Evolutionary conservation across 1,140 invertebrate genomes (phyloP).

Genomic region (Thalassaphorura encarpata): DNA sequence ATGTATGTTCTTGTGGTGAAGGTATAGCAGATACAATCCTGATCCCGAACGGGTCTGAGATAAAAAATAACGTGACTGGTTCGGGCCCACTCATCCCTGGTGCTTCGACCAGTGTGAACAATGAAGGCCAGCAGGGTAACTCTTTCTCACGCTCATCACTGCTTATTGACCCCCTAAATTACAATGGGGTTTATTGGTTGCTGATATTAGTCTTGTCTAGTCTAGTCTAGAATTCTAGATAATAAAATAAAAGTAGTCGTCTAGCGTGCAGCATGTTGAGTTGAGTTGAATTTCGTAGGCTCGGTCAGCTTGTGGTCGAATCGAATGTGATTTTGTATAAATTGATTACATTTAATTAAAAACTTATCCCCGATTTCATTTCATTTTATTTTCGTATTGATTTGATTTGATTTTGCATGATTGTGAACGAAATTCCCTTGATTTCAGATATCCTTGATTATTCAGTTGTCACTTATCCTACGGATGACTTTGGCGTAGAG

Average conservation of each 20-base stretch:
- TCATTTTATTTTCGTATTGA: constrained; percentile 16
- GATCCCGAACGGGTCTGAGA: constrained; percentile 1
- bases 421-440: constrained; percentile 7
- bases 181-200: no score
- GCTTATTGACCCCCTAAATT: background rate
- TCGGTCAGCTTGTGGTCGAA: no score
- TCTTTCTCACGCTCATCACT: background rate
- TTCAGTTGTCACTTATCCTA: constrained; percentile 64
- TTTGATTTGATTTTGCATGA: constrained; percentile 1
- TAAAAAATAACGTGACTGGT: background rate
- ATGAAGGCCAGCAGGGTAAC: constrained; percentile 7
- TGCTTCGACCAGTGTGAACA: constrained; percentile 21
- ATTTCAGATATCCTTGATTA: constrained; percentile 65
- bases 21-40: constrained; percentile 9
- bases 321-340: no score
- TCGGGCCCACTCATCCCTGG: constrained; percentile 8
- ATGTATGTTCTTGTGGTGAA: no score
- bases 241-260: no score
- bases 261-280: no score
- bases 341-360: no score
- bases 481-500: constrained; percentile 60
- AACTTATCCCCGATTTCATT: no score
- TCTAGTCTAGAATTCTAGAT: no score
- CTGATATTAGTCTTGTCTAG: no score
- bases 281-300: no score